Evolutionary conservation across 2,888 invertebrate genomes (phyloP).

Genomic region (Lasioglossum figueresi): DNA sequence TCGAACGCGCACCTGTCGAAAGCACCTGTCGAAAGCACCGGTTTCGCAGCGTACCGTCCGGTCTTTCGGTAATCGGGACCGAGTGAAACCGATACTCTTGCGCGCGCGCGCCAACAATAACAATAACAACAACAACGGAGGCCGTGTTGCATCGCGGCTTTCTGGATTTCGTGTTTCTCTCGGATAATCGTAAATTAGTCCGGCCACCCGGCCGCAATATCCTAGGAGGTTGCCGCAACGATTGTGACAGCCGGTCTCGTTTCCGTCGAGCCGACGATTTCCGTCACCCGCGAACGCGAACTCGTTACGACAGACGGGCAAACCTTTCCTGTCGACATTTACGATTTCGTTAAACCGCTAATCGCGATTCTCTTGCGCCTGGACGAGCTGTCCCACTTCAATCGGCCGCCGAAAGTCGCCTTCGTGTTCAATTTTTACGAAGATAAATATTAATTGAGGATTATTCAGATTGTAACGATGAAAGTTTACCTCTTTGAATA

Average conservation of each 20-base stretch:
- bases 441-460: too few relatives aligned
- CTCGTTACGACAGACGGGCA: slow-evolving; percentile 54
- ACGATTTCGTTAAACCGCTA: slow-evolving; percentile 17
- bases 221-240: slow-evolving; percentile 52
- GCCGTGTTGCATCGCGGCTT: slow-evolving; percentile 31
- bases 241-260: slow-evolving; percentile 50
- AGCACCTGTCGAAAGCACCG: slow-evolving; percentile 39
- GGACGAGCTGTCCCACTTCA: not conserved
- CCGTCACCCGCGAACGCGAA: slow-evolving; percentile 50
- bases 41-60: slow-evolving; percentile 35
- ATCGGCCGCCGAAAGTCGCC: not conserved
- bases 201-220: slow-evolving; percentile 52
- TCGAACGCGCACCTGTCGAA: slow-evolving; percentile 36
- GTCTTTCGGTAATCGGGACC: slow-evolving; percentile 45
- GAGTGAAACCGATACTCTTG: slow-evolving; percentile 30
- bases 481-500: too few relatives aligned
- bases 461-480: too few relatives aligned
- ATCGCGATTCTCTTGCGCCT: slow-evolving; percentile 13
- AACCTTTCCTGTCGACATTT: slow-evolving; percentile 30
- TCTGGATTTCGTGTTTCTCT: slow-evolving; percentile 25
- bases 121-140: not conserved
- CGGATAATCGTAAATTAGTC: slow-evolving; percentile 51
- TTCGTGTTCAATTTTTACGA: not conserved
- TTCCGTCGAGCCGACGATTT: slow-evolving; percentile 55
- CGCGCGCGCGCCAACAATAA: not conserved